Evolutionary conservation across 2,797 vertebrate species (phyloP).

Genomic region (Rhinella marina): DNA sequence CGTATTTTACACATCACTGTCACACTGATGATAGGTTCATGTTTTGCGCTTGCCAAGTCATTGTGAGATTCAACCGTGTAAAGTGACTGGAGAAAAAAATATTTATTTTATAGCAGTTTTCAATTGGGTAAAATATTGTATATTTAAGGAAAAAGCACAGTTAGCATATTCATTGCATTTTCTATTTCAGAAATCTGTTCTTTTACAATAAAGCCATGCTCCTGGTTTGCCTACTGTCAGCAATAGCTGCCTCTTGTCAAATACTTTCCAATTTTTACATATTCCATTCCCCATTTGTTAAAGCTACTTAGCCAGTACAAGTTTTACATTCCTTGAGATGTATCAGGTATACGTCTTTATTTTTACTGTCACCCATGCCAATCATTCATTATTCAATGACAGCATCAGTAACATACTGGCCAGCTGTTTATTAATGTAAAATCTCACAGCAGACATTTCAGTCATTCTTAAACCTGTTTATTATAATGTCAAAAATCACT

Average conservation of each 20-base stretch:
- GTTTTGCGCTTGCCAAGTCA: conserved; percentile 32
- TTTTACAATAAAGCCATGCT: conserved; percentile 43
- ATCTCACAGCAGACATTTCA: conserved; percentile 8
- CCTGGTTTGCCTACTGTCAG: conserved; percentile 46
- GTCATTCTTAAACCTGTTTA: conserved; percentile 43
- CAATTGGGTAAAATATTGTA: conserved; percentile 28
- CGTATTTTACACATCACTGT: conserved; percentile 46
- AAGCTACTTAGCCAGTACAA: conserved; percentile 48
- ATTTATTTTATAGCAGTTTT: conserved; percentile 9
- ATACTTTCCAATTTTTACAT: conserved; percentile 48
- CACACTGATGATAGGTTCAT: conserved; percentile 34
- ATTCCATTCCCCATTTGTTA: conserved; percentile 56
- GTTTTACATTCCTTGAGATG: conserved; percentile 49
- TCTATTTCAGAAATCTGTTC: conserved; percentile 28
- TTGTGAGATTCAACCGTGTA: neutral
- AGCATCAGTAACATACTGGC: conserved; percentile 35
- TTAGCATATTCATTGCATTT: conserved; percentile 3
- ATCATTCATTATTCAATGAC: conserved; percentile 56
- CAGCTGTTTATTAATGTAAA: conserved; percentile 35
- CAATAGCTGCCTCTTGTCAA: conserved; percentile 55
- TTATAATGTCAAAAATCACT: conserved; percentile 36
- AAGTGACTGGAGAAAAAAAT: conserved; percentile 23
- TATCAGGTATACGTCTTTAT: conserved; percentile 40
- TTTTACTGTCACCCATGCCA: conserved; percentile 55
- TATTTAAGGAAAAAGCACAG: conserved; percentile 21